Percentiles rank a stretch among this genome's conserved stretches.
Evolutionary conservation across 2,888 invertebrate genomes (phyloP).

Genomic region (Lasioglossum zephyrum): DNA sequence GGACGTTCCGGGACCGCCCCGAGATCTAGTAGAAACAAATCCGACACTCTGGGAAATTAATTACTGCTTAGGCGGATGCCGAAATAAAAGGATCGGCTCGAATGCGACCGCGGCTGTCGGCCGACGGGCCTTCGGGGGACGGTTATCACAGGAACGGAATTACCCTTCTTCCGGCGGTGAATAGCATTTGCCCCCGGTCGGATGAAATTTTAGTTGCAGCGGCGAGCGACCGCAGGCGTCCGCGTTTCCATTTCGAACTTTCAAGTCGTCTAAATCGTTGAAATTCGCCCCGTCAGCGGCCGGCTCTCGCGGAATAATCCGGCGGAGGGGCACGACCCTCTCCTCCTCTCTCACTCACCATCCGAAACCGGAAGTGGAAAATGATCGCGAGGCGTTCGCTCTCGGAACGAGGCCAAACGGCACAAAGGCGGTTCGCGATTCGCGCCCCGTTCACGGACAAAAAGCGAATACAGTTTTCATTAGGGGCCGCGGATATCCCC

Average conservation of each 20-base stretch:
- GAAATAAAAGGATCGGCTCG: conserved; percentile 8
- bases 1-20: background rate
- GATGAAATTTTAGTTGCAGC: conserved; percentile 4
- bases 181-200: background rate
- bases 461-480: conserved; percentile 48
- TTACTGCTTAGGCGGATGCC: background rate
- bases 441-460: conserved; percentile 2
- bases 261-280: conserved; percentile 7
- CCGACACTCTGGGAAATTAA: background rate
- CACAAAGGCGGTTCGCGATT: conserved; percentile 24
- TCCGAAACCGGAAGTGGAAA: conserved; percentile 26
- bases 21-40: background rate
- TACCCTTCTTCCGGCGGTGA: background rate
- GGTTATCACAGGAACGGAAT: background rate
- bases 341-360: background rate
- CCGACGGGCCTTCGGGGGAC: background rate
- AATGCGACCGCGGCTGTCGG: background rate
- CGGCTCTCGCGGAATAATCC: background rate
- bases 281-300: background rate
- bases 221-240: conserved; percentile 7
- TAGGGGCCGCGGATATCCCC: conserved; percentile 29
- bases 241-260: conserved; percentile 13
- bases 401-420: background rate
- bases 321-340: background rate
- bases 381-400: conserved; percentile 18